Evolutionary conservation across 1,140 invertebrate genomes (phyloP).

Genomic region (Lordiphosa clarofinis): DNA sequence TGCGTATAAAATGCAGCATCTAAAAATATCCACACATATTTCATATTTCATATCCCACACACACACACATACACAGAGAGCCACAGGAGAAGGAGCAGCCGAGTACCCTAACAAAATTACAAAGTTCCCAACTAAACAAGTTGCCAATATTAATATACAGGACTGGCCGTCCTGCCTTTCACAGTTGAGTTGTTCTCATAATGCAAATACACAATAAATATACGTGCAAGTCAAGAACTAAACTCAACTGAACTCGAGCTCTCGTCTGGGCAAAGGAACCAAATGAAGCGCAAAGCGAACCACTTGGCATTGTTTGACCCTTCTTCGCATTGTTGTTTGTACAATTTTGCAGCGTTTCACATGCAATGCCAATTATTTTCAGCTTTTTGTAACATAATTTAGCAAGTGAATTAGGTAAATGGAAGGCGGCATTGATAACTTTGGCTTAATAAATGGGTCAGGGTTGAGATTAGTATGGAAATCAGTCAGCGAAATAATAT

Average conservation of each 20-base stretch:
- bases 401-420: too few species aligned
- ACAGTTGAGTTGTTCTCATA: constrained; percentile 59
- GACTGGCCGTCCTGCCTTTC: constrained; percentile 33
- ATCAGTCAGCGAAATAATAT: too few species aligned
- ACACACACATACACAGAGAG: too few species aligned
- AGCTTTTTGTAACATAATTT: constrained; percentile 18
- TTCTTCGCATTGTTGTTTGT: background rate
- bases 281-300: constrained; percentile 29
- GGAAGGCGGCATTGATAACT: too few species aligned
- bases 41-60: constrained; percentile 16
- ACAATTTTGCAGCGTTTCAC: constrained; percentile 11
- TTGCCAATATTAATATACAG: constrained; percentile 66
- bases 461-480: too few species aligned
- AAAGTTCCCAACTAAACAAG: constrained; percentile 60
- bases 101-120: constrained; percentile 64
- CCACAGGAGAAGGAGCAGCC: constrained; percentile 6
- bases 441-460: too few species aligned
- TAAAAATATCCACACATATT: constrained; percentile 62
- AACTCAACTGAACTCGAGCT: constrained; percentile 7
- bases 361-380: constrained; percentile 59
- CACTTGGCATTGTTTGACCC: constrained; percentile 24
- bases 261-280: constrained; percentile 1
- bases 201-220: constrained; percentile 75
- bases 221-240: constrained; percentile 32
- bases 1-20: constrained; percentile 35